Conservation (phyloP, 2,113 vertebrate species). For the Tragelaphus strepsiceros region DNA sequence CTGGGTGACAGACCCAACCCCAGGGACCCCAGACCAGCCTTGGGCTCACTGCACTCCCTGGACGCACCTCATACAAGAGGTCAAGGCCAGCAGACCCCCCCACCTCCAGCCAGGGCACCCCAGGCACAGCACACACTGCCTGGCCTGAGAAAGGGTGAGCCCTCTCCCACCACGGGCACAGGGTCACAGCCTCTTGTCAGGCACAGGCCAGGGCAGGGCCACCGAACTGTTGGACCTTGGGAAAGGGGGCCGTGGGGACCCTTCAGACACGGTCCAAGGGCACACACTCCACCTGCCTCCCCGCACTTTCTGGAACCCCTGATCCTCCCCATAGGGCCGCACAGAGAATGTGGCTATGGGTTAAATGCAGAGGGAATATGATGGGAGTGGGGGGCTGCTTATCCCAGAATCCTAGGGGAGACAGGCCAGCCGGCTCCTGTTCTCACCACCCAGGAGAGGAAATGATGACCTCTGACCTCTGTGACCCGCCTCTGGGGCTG, state of each 20-base stretch:
- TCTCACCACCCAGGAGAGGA: not conserved
- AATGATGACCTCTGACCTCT: not conserved
- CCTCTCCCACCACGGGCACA: not conserved
- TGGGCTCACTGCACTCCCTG: rapidly evolving
- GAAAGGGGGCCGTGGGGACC: not conserved
- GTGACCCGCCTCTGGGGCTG: not conserved
- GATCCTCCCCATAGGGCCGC: not conserved
- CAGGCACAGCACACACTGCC: rapidly evolving
- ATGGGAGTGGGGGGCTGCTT: not conserved
- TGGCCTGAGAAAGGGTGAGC: not conserved
- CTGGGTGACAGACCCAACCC: not conserved
- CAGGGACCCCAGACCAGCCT: not conserved
- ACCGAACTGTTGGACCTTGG: not conserved
- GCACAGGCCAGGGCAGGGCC: not conserved
- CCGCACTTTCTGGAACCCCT: not conserved
- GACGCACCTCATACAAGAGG: not conserved
- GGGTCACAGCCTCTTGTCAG: not conserved
- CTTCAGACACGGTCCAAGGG: not conserved
- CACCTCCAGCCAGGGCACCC: not conserved
- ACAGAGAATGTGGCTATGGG: rapidly evolving
- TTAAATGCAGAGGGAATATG: rapidly evolving
- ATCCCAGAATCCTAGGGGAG: not conserved
- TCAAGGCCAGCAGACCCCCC: not conserved
- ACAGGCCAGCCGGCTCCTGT: not conserved
- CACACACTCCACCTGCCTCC: not conserved